Evolutionary conservation across 2,113 vertebrate genomes (phyloP), one percentile per base, ranked within the genome.

Genomic region (Myotis davidii): DNA sequence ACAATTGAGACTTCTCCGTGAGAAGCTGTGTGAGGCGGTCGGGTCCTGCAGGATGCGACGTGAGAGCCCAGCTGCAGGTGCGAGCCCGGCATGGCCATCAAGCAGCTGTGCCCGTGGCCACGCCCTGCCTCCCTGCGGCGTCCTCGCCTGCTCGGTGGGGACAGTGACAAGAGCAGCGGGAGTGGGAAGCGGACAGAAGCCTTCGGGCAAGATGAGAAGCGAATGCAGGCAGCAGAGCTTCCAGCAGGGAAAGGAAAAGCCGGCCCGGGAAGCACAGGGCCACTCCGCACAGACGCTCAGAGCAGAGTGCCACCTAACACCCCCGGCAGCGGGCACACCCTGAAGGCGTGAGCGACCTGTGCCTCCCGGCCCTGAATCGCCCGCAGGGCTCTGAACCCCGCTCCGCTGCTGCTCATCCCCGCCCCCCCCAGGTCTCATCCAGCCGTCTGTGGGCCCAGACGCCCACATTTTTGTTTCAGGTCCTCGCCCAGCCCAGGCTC

Each of bases 1-100:
- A 76, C 37, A 45, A 23, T 0, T 1, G 3, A 45, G 56, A 64
- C 54, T 1, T 34, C 54, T 32, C 69, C 1, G 12, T 5, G 5
- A 27, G 39, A 50, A 25, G 37, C n/a, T 6, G 8, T 1, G 34
- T 1, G 81, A 48, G 23, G 39, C 0, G 0, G 6, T 21, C 3
- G 29, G 0, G 32, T 48, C n/a, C 37, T 37, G 12, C 48, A 20
- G 59, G 42, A 27, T 4, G 16, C 0, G 6, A 50, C 0, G 0
- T 6, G 2, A 25, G 10, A 11, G 52, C 23, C 27, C 1, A 23
- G 73, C 69, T 1, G n/a, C 56, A 2, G 34, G 21, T 2, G 21
- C 3, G 1, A 9, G 2, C 16, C 34, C 52, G 27, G 27, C 0
- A 8, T 32, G 9, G 29, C 10, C 42, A 4, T 9, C 27, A 2